Evolutionary conservation across 1,140 invertebrate species (phyloP).

Genomic region (Cyclina sinensis): DNA sequence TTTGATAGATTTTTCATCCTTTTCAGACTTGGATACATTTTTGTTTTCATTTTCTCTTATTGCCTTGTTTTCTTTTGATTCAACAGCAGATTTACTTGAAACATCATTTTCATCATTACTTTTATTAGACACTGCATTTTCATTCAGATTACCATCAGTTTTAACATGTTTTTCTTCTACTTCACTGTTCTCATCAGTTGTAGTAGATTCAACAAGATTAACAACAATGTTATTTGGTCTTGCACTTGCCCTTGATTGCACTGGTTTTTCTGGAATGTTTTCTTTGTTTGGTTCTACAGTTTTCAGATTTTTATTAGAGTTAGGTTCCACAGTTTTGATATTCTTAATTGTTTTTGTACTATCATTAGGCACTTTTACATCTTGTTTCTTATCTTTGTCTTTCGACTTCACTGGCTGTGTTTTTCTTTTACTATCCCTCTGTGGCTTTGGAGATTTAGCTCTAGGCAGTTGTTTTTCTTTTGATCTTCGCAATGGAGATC

Average conservation of each 20-base stretch:
- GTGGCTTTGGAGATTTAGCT: neutral
- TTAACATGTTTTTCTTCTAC: conserved; percentile 27
- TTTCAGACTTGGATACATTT: conserved; percentile 5
- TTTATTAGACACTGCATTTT: conserved; percentile 24
- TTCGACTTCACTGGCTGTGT: neutral
- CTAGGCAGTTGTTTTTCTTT: conserved; percentile 15
- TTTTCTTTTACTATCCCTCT: neutral
- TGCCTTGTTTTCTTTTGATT: conserved; percentile 2
- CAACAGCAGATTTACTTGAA: neutral
- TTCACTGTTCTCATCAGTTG: conserved; percentile 16
- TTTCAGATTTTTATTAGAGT: neutral
- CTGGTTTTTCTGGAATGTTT: conserved; percentile 10
- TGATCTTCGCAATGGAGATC: conserved; percentile 25
- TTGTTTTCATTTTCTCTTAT: conserved; percentile 12
- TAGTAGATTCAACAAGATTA: conserved; percentile 4
- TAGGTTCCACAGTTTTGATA: neutral
- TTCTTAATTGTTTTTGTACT: neutral
- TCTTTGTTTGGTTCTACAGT: conserved; percentile 47
- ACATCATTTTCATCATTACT: neutral
- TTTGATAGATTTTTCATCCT: neutral
- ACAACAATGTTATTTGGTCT: conserved; percentile 48
- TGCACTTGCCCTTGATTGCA: neutral
- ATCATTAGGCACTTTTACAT: neutral
- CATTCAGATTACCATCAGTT: conserved; percentile 15
- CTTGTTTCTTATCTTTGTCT: neutral